Conservation (phyloP, 2,113 vertebrate genomes). For the Vulpes ferrilata region DNA sequence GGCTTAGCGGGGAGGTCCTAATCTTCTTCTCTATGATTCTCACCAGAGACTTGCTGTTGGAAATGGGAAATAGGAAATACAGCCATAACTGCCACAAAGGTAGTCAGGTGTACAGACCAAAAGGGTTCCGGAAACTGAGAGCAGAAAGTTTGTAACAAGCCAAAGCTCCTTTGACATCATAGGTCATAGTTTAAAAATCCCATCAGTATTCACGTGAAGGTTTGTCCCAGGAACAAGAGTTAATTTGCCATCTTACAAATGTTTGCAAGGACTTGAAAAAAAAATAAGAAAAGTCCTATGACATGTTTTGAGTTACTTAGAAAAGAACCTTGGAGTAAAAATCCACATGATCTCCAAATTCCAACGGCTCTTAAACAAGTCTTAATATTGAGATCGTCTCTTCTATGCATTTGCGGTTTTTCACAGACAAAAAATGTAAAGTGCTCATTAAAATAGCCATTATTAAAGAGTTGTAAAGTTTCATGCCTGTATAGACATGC, state of each 20-base stretch:
- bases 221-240: slow-evolving; percentile 31
- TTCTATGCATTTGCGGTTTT: not conserved
- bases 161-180: slow-evolving; percentile 48
- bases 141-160: not conserved
- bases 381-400: slow-evolving; percentile 41
- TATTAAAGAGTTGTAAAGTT: slow-evolving; percentile 29
- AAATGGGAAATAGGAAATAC: not conserved
- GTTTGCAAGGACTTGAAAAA: not conserved
- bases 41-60: not conserved
- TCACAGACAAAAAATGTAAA: not conserved
- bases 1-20: not conserved
- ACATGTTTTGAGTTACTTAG: slow-evolving; percentile 44
- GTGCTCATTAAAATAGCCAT: not conserved
- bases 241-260: slow-evolving; percentile 42
- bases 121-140: not conserved
- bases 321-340: not conserved
- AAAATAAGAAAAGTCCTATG: not conserved
- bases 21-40: not conserved
- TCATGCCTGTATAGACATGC: not conserved
- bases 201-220: not conserved
- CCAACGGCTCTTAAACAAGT: slow-evolving; percentile 26
- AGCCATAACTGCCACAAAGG: not conserved
- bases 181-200: slow-evolving; percentile 18
- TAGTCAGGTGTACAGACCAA: not conserved
- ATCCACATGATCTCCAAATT: slow-evolving; percentile 21